Evolutionary conservation across 2,888 invertebrate species (phyloP).

Genomic region (Drosophila macrospina): DNA sequence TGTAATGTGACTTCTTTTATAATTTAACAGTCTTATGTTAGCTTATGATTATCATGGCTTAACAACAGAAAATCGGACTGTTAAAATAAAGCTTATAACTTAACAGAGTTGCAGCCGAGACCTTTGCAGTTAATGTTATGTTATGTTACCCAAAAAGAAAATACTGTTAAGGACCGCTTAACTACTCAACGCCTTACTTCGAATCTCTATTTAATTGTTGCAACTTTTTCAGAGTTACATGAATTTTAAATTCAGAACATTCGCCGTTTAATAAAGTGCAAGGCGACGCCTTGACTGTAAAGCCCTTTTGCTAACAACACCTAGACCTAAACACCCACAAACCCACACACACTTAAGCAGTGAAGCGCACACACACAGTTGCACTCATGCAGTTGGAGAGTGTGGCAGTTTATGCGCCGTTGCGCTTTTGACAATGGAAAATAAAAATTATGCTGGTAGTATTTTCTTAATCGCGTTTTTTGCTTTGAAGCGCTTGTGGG

Average conservation of each 20-base stretch:
- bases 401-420: constrained; percentile 76
- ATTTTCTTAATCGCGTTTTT: constrained; percentile 38
- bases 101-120: too few species aligned
- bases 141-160: too few species aligned
- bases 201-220: constrained; percentile 55
- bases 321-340: constrained; percentile 28
- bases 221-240: constrained; percentile 32
- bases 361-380: constrained; percentile 31
- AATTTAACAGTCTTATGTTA: too few species aligned
- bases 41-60: too few species aligned
- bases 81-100: too few species aligned
- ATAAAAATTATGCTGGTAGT: constrained; percentile 47
- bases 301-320: constrained; percentile 49
- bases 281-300: constrained; percentile 48
- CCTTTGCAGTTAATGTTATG: too few species aligned
- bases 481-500: constrained; percentile 43
- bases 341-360: constrained; percentile 23
- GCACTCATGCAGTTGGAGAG: constrained; percentile 54
- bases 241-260: constrained; percentile 2
- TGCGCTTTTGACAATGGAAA: constrained; percentile 73
- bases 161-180: neutral
- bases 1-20: too few species aligned
- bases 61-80: too few species aligned
- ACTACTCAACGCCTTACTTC: neutral
- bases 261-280: constrained; percentile 50